Evolutionary conservation across 2,888 invertebrate species (phyloP).

Genomic region (Acanthosoma haemorrhoidale): DNA sequence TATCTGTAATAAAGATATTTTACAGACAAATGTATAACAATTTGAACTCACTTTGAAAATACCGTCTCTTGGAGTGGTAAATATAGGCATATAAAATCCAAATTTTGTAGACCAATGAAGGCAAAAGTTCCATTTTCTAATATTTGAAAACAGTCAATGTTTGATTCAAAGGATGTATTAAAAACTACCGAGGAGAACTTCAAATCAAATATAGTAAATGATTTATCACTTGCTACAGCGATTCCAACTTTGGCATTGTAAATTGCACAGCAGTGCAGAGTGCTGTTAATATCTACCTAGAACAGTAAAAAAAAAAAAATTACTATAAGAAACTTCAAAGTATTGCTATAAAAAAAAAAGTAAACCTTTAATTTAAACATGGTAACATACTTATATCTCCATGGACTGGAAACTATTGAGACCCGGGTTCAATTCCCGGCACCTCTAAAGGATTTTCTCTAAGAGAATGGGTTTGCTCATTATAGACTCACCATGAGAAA

Average conservation of each 20-base stretch:
- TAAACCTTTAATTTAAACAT: not conserved
- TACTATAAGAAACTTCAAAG: not conserved
- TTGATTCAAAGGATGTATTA: slow-evolving; percentile 43
- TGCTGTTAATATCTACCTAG: not conserved
- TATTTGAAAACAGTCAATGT: slow-evolving; percentile 43
- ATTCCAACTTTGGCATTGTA: slow-evolving; percentile 38
- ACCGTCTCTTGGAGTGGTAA: slow-evolving; percentile 41
- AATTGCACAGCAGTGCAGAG: not conserved
- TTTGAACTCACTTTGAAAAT: slow-evolving; percentile 43
- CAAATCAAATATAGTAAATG: slow-evolving; percentile 45
- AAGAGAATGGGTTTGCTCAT: too few relatives aligned
- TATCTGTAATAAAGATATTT: not conserved
- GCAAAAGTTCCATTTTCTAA: slow-evolving; percentile 43
- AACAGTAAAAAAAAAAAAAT: not conserved
- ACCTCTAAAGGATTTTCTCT: too few relatives aligned
- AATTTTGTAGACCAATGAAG: slow-evolving; percentile 43
- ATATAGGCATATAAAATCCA: slow-evolving; percentile 44
- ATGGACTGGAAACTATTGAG: too few relatives aligned
- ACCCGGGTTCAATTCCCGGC: too few relatives aligned
- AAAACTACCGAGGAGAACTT: slow-evolving; percentile 44
- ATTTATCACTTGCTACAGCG: slow-evolving; percentile 45
- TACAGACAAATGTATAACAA: not conserved
- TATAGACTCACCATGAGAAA: too few relatives aligned
- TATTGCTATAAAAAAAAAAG: not conserved
- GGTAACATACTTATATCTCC: too few relatives aligned